Evolutionary conservation across 2,888 invertebrate genomes (phyloP).

Genomic region (Caradrina kadenii): DNA sequence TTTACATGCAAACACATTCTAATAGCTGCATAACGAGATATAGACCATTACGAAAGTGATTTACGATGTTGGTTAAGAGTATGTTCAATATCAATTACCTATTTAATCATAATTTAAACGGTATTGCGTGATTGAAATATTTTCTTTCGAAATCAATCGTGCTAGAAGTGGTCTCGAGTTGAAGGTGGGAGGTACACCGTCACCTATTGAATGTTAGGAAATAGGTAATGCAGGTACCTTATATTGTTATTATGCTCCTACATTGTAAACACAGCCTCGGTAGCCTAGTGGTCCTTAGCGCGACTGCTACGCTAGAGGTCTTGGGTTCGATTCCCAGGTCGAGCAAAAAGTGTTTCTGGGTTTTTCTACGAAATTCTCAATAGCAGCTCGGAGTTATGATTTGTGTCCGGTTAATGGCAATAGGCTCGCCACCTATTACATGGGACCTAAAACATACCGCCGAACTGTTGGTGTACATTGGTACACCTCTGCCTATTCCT

Average conservation of each 20-base stretch:
- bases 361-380: no score
- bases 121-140: constrained; percentile 61
- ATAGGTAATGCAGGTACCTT: not conserved
- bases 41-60: constrained; percentile 30
- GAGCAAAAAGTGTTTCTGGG: no score
- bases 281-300: no score
- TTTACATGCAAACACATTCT: constrained; percentile 16
- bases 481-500: no score
- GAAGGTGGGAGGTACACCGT: constrained; percentile 39
- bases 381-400: no score
- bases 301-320: no score
- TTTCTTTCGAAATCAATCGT: constrained; percentile 66
- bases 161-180: constrained; percentile 52
- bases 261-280: not conserved
- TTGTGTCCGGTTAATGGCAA: no score
- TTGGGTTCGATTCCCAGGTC: no score
- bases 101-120: constrained; percentile 60
- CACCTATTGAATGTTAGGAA: constrained; percentile 23
- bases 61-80: constrained; percentile 29
- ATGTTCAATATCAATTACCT: constrained; percentile 52
- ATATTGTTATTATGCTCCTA: not conserved
- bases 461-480: no score
- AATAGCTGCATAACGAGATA: constrained; percentile 19
- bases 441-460: no score
- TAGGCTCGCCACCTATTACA: no score